Conservation (phyloP, 2,888 invertebrate genomes). For the Odontothrips loti region DNA sequence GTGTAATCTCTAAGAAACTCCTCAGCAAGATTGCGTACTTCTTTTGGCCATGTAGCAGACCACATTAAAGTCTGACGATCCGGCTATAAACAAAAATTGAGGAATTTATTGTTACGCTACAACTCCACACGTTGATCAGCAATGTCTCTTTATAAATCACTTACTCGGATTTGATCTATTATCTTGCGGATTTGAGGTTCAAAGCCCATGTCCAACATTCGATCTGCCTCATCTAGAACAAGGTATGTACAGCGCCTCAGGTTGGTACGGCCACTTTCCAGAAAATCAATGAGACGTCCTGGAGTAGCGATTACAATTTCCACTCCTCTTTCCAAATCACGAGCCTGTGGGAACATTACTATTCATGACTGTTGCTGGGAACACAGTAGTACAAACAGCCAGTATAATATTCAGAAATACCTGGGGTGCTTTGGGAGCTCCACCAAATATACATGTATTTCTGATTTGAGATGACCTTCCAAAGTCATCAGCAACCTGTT, state of each 20-base stretch:
- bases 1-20: constrained; percentile 87
- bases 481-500: constrained; percentile 87
- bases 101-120: constrained; percentile 15
- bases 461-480: constrained; percentile 82
- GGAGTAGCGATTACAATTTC: constrained; percentile 89
- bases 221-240: constrained; percentile 86
- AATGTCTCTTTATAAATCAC: constrained; percentile 35
- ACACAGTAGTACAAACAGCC: too few species aligned
- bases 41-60: constrained; percentile 99
- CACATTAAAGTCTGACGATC: constrained; percentile 97
- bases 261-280: constrained; percentile 74
- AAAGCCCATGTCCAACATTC: constrained; percentile 98
- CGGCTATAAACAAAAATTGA: constrained; percentile 52
- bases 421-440: constrained; percentile 93
- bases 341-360: constrained; percentile 50
- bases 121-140: constrained; percentile 2
- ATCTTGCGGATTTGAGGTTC: constrained; percentile 94
- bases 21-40: constrained; percentile 84
- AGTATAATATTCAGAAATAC: constrained; percentile 42
- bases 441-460: constrained; percentile 95
- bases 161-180: constrained; percentile 77
- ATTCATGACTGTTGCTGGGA: not conserved
- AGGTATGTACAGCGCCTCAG: constrained; percentile 82
- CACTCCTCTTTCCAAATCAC: constrained; percentile 70
- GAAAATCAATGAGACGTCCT: constrained; percentile 79